phyloP scores from a whole-genome alignment of 2,888 invertebrate species.

The Auanema sp. region DNA sequence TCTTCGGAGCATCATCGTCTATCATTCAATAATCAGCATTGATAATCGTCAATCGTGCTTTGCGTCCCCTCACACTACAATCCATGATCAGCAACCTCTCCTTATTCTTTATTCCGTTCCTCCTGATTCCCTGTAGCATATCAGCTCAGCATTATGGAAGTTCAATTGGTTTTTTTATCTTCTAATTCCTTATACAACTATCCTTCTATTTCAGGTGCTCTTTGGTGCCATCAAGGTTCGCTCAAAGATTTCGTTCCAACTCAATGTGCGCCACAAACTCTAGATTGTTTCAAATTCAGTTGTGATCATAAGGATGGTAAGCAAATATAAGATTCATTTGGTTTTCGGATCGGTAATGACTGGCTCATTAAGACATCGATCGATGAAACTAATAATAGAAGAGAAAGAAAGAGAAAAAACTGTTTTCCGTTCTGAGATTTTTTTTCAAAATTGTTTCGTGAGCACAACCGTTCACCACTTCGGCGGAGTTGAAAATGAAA shows the following conservation, averaged over 20 bases:
- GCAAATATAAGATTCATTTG: constrained; percentile 7
- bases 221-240: constrained; percentile 46
- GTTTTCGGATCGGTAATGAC: neutral
- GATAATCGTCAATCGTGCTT: too few species aligned
- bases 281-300: constrained; percentile 46
- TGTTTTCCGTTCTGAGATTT: too few species aligned
- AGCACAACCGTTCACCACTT: too few species aligned
- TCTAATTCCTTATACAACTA: too few species aligned
- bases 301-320: constrained; percentile 38
- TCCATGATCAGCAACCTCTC: neutral
- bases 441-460: too few species aligned
- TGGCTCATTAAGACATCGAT: neutral
- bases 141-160: constrained; percentile 11
- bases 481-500: too few species aligned
- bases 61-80: too few species aligned
- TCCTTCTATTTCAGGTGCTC: constrained; percentile 9
- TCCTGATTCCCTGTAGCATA: constrained; percentile 4
- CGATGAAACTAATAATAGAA: neutral
- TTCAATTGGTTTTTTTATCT: neutral
- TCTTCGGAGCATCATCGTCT: too few species aligned
- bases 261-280: constrained; percentile 37
- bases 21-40: too few species aligned
- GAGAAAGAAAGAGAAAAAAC: too few species aligned
- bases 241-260: constrained; percentile 31
- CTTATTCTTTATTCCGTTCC: constrained; percentile 2